Evolutionary conservation across 2,797 vertebrate species (phyloP).

Genomic region (Phataginus tricuspis): DNA sequence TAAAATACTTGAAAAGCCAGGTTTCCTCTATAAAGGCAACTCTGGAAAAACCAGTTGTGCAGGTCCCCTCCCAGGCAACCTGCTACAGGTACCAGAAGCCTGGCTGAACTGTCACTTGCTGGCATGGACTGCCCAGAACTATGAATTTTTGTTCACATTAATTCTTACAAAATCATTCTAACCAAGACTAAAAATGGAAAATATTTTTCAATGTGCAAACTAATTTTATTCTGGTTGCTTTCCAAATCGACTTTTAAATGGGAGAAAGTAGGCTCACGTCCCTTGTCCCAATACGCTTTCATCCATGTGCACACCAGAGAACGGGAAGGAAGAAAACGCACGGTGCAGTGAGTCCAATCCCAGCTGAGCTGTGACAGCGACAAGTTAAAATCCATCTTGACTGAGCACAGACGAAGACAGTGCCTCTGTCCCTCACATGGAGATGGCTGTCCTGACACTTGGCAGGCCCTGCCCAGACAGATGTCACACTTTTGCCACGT

Average conservation of each 20-base stretch:
- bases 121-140: no score
- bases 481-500: neutral
- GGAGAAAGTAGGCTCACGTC: neutral
- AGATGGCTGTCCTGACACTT: accelerated
- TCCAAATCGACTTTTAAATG: neutral
- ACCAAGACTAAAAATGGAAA: neutral
- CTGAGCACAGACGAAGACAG: accelerated
- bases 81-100: accelerated
- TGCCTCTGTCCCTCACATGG: accelerated
- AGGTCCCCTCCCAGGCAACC: neutral
- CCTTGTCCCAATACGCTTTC: neutral
- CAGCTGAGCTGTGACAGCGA: neutral
- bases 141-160: neutral
- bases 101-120: accelerated
- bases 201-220: neutral
- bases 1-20: neutral
- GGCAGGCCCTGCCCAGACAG: accelerated
- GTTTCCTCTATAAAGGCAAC: neutral
- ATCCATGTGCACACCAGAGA: neutral
- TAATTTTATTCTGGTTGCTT: neutral
- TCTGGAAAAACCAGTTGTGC: neutral
- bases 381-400: neutral
- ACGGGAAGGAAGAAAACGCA: neutral
- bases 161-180: neutral
- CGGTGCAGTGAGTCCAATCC: neutral